A percentile compares a stretch with the other conserved stretches of the same genome.
Conservation (phyloP, 2,888 invertebrate genomes). For the Watsonalla cultraria region DNA sequence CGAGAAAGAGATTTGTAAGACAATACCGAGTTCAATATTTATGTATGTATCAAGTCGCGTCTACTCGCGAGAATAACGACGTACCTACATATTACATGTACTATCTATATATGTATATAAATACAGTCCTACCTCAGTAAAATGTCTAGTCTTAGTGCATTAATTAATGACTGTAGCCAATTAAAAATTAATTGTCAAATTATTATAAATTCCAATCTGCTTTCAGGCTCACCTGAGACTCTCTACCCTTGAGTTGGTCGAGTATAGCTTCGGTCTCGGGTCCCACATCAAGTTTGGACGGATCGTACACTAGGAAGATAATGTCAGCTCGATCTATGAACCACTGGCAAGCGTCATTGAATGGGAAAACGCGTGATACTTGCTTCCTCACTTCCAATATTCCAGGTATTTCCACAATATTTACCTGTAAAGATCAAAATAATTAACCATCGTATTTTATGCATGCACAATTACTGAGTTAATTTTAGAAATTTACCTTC, state of each 20-base stretch:
- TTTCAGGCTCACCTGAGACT: conserved; percentile 83
- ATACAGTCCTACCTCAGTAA: too few species aligned
- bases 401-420: conserved; percentile 97
- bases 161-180: too few species aligned
- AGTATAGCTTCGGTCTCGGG: conserved; percentile 96
- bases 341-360: conserved; percentile 98
- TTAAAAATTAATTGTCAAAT: too few species aligned
- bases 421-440: conserved; percentile 81
- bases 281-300: conserved; percentile 96
- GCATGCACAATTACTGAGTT: neutral
- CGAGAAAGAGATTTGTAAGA: too few species aligned
- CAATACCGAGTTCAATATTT: too few species aligned
- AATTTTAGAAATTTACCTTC: conserved; percentile 79
- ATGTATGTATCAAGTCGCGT: too few species aligned
- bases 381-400: conserved; percentile 96
- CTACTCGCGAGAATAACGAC: too few species aligned
- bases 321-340: conserved; percentile 97
- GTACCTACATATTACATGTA: too few species aligned
- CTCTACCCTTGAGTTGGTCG: conserved; percentile 95
- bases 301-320: conserved; percentile 96
- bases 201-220: too few species aligned
- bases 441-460: neutral
- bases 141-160: too few species aligned
- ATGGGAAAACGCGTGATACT: conserved; percentile 94
- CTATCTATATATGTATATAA: too few species aligned